These are phyloP conservation scores for Silurus aristotelis DNA, from an alignment of 2,797 vertebrate species.

Conservation along the genomic window DNA sequence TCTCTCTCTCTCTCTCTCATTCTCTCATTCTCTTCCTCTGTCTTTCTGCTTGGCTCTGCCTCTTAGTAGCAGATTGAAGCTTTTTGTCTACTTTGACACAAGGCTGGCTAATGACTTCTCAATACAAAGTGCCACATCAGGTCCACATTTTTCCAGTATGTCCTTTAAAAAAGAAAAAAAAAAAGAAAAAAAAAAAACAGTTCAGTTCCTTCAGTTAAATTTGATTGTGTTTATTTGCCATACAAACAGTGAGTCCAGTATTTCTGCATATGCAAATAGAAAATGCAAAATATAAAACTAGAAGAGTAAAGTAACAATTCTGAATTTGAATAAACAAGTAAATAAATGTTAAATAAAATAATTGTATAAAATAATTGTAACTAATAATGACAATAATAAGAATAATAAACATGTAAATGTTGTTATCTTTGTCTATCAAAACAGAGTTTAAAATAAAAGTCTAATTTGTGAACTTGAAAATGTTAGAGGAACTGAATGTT, in stretches of 20 bases:
- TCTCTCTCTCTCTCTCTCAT: conserved; percentile 5
- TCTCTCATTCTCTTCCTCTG: neutral
- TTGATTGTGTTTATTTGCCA: neutral
- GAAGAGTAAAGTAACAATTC: neutral
- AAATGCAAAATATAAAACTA: neutral
- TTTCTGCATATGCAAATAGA: neutral
- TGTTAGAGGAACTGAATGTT: neutral
- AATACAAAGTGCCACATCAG: conserved; percentile 45
- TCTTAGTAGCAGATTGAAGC: conserved; percentile 15
- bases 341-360: too few relatives aligned
- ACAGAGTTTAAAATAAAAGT: neutral
- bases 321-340: neutral
- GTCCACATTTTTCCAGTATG: conserved; percentile 9
- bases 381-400: neutral
- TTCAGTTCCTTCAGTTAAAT: neutral
- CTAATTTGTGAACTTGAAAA: neutral
- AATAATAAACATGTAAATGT: neutral
- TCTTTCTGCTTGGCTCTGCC: neutral
- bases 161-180: neutral
- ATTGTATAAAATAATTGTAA: neutral
- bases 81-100: conserved; percentile 44
- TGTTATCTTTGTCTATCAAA: neutral
- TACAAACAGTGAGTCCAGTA: neutral
- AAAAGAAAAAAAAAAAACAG: too few relatives aligned
- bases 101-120: conserved; percentile 45